Base-by-base conservation (phyloP, 2,797 vertebrate species). In the Falco columbarius region DNA sequence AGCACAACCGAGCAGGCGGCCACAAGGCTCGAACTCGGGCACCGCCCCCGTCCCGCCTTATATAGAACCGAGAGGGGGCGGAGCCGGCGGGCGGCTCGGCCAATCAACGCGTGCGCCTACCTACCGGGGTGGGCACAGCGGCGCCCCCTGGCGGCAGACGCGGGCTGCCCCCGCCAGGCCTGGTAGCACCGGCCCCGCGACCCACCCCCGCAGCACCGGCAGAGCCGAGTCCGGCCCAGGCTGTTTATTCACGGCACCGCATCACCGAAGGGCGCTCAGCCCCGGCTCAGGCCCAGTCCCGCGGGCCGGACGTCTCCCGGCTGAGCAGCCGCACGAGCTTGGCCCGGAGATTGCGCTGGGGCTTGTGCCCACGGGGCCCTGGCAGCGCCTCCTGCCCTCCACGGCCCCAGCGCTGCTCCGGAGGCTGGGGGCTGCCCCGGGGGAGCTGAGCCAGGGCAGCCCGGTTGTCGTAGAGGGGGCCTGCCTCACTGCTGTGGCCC, bases 301-400 rank as follows among this genome's bases (percentile, higher is more conserved):
- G 88, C 9, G 40, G 75, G 11, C 93, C 65, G 1, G 90, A 26
- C 29, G 38, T 82, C 73, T 98, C 98, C 5, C 98, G 81, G 77
- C 97, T 98, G 63, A 98, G 91, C 67, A 98, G 89, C 5, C 97
- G 97, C 83, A 98, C 98, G 24, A 98, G 83, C 75, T 97, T 97
- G 92, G 97, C 97, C 44, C 97, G 97, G 67, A 98, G 98, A 36
- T 87, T 97, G 3, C 86, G 84, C 11, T 56, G 86, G 15, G 19
- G 83, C 10, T 63, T 97, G n/a, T 44, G 87, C 96, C 3, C 80
- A 4, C 56, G 95, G 67, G 4, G 96, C 58, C 14, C 96, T 36
- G n/a, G 34, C 34, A 32, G 91, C 49, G 1, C 44, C 94, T 75
- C 82, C 66, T 80, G 71, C 9, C 12, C 55, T 7, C 36, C 14